These are phyloP conservation scores for Montipora sp. DNA, from an alignment of 64 coral and sea anemone genomes.

Conservation along the genomic window DNA sequence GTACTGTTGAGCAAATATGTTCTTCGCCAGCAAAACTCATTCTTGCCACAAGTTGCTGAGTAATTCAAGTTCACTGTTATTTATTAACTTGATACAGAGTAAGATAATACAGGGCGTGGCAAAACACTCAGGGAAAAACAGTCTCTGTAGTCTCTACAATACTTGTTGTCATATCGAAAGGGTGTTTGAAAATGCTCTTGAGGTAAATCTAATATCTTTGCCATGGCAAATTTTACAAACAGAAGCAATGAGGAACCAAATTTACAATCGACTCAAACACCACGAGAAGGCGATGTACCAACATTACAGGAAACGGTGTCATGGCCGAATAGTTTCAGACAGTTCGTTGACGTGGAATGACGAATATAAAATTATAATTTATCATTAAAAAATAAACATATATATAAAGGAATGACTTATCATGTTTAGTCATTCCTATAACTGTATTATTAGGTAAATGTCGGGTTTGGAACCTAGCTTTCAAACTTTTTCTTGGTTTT, in stretches of 20 bases:
- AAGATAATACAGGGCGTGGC: no score
- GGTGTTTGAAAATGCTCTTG: neutral
- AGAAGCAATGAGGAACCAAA: neutral
- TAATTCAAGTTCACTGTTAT: no score
- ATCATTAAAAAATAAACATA: neutral
- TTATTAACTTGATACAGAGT: no score
- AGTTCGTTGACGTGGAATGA: neutral
- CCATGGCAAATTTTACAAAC: slow-evolving; percentile 11
- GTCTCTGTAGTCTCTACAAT: neutral
- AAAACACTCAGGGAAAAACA: no score
- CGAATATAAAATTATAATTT: neutral
- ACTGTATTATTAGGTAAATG: neutral
- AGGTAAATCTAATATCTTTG: neutral
- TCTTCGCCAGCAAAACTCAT: no score
- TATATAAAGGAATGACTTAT: neutral
- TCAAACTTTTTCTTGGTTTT: neutral
- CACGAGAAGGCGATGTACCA: neutral
- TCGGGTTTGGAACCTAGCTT: no score
- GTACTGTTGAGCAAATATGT: no score
- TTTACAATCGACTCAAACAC: neutral
- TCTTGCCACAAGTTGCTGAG: no score
- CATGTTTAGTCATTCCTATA: neutral
- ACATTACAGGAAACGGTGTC: neutral
- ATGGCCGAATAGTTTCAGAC: neutral
- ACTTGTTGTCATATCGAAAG: slow-evolving; percentile 40